phyloP scores from a whole-genome alignment of 2,888 invertebrate species.

The Lasius platythorax region DNA sequence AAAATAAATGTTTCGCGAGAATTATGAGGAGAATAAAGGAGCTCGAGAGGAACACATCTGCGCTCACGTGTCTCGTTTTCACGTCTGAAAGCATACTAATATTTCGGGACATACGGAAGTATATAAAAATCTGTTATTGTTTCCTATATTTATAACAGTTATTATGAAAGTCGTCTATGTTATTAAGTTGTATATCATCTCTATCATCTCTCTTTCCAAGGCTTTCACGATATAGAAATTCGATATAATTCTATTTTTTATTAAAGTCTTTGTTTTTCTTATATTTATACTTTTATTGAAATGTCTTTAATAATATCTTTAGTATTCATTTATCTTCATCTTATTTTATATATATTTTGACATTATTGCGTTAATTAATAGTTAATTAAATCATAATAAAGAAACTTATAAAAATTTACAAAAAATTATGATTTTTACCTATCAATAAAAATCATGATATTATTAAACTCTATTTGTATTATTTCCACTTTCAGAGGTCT shows the following conservation, averaged over 20 bases:
- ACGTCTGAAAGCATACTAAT: background rate
- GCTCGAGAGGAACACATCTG: background rate
- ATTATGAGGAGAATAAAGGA: background rate
- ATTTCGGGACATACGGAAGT: background rate
- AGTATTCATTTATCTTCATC: too few relatives aligned
- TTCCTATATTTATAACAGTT: background rate
- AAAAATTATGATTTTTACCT: too few relatives aligned
- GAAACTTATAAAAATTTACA: too few relatives aligned
- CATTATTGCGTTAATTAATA: too few relatives aligned
- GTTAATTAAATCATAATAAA: too few relatives aligned
- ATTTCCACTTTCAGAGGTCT: background rate
- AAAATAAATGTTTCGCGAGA: background rate
- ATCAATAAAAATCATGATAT: too few relatives aligned
- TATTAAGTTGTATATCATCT: background rate
- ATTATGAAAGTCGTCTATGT: background rate
- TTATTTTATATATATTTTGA: too few relatives aligned
- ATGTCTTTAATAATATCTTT: too few relatives aligned
- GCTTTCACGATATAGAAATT: background rate
- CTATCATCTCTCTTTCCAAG: background rate
- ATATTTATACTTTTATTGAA: background rate
- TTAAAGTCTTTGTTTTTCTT: background rate
- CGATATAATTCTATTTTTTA: background rate
- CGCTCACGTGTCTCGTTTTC: background rate
- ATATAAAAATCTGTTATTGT: background rate
- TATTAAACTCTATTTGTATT: too few relatives aligned